Percentiles rank a stretch among this genome's conserved stretches.
These are phyloP conservation scores for Sander vitreus DNA, from an alignment of 2,113 vertebrate species.

Conservation along the genomic window DNA sequence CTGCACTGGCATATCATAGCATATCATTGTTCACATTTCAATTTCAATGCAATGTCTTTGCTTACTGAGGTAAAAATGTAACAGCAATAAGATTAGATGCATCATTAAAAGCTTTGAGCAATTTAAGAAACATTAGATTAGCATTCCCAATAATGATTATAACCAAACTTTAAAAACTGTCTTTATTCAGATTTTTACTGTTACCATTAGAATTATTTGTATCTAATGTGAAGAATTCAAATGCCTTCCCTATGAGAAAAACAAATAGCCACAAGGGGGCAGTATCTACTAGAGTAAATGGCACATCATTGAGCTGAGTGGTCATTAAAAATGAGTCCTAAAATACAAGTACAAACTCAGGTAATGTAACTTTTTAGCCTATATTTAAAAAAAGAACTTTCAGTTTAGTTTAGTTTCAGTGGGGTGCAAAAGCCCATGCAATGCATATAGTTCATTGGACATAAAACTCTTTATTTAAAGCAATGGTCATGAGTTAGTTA, in stretches of 20 bases:
- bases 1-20: background rate
- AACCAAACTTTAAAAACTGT: background rate
- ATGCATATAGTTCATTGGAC: background rate
- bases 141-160: background rate
- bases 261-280: slow-evolving; percentile 52
- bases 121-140: background rate
- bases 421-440: background rate
- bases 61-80: background rate
- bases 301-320: background rate
- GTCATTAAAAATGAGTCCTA: background rate
- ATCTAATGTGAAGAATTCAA: background rate
- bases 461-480: slow-evolving; percentile 5
- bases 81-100: background rate
- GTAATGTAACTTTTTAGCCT: background rate
- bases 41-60: background rate
- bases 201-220: background rate
- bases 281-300: slow-evolving; percentile 17
- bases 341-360: background rate
- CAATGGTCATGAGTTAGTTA: background rate
- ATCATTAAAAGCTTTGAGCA: background rate
- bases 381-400: background rate
- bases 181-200: background rate
- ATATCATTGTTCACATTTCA: background rate
- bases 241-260: background rate
- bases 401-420: background rate